A percentile compares a stretch with the other conserved stretches of the same genome.
Evolutionary conservation across 1,140 invertebrate genomes (phyloP).

Genomic region (Teleopsis dalmanni): DNA sequence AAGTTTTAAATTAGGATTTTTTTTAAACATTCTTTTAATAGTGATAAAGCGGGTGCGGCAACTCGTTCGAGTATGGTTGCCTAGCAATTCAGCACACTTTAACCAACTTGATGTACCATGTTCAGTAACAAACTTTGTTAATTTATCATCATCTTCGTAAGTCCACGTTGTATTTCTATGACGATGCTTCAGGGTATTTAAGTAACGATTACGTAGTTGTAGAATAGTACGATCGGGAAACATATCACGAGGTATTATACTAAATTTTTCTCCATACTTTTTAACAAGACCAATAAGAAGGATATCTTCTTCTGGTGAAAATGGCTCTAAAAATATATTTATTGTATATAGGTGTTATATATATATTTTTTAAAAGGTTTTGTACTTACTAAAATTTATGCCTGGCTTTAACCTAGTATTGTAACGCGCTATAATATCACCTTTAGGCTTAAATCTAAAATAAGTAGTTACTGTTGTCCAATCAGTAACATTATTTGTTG

Average conservation of each 20-base stretch:
- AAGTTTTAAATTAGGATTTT: constrained; percentile 31
- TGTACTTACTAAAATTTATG: neutral
- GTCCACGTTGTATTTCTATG: constrained; percentile 45
- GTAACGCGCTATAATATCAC: constrained; percentile 55
- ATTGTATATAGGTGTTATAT: no score
- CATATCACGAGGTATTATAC: constrained; percentile 45
- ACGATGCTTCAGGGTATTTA: constrained; percentile 40
- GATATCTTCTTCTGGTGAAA: constrained; percentile 55
- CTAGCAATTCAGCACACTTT: constrained; percentile 41
- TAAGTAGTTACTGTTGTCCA: constrained; percentile 55
- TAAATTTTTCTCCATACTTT: constrained; percentile 55
- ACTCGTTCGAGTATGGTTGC: constrained; percentile 46
- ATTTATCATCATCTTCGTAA: constrained; percentile 41
- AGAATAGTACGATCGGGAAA: constrained; percentile 49
- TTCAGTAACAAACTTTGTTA: constrained; percentile 40
- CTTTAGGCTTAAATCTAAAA: constrained; percentile 54
- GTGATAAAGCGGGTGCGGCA: constrained; percentile 45
- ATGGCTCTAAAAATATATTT: constrained; percentile 26
- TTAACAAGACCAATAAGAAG: constrained; percentile 52
- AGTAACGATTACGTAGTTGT: constrained; percentile 50
- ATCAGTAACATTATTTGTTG: constrained; percentile 54
- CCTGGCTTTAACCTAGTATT: constrained; percentile 24
- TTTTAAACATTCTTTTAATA: constrained; percentile 38
- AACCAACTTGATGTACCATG: constrained; percentile 44
- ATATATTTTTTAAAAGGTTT: no score